Conservation (phyloP, 2,797 vertebrate genomes). For the Bufotes viridis region DNA sequence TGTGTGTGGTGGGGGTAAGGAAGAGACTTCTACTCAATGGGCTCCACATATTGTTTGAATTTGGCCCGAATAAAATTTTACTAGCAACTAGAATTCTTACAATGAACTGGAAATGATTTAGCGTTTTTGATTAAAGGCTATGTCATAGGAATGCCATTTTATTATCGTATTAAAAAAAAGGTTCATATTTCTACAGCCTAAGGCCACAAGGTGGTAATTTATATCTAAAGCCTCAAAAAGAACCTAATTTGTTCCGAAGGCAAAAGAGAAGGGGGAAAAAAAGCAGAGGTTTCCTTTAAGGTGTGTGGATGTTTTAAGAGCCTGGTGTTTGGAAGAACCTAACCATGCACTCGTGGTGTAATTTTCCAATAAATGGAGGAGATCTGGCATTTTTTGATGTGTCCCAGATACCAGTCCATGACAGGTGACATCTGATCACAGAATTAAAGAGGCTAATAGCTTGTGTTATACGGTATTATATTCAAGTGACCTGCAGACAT, state of each 20-base stretch:
- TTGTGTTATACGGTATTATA: constrained; percentile 34
- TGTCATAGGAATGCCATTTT: constrained; percentile 64
- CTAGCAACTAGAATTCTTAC: constrained; percentile 69
- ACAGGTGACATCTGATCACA: constrained; percentile 54
- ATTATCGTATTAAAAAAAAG: constrained; percentile 60
- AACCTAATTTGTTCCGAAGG: constrained; percentile 59
- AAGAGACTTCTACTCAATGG: constrained; percentile 34
- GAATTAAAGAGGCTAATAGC: constrained; percentile 39
- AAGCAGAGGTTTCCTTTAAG: constrained; percentile 7
- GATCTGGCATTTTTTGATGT: constrained; percentile 35
- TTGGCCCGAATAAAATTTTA: constrained; percentile 72
- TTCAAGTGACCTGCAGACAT: constrained; percentile 20
- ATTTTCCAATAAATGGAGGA: constrained; percentile 17
- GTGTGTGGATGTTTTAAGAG: constrained; percentile 44
- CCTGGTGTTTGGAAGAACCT: constrained; percentile 30
- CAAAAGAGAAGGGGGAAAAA: neutral
- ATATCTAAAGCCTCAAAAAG: constrained; percentile 60
- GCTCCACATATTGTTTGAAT: constrained; percentile 64
- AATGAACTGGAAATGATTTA: constrained; percentile 63
- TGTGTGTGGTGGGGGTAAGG: constrained; percentile 52
- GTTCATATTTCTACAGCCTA: constrained; percentile 63
- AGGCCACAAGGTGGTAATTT: constrained; percentile 60
- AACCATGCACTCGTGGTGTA: constrained; percentile 12
- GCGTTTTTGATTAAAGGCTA: constrained; percentile 61
- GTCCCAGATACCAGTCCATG: constrained; percentile 28